Conservation (phyloP, 2,797 vertebrate species). For the Enteromius thamalakanensis region DNA sequence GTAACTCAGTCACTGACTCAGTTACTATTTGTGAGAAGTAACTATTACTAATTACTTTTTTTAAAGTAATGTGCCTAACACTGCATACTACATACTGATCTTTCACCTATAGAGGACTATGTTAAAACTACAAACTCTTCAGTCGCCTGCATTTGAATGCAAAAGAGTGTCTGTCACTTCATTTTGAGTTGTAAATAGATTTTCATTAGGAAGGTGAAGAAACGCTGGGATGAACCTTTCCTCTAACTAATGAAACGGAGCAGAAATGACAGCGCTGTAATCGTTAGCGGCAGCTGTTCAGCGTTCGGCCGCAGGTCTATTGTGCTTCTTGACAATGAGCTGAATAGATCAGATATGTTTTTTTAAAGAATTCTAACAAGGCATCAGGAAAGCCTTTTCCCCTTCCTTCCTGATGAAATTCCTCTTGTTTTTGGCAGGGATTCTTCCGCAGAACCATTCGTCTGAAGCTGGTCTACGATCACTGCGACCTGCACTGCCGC, state of each 20-base stretch:
- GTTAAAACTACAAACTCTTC: no score
- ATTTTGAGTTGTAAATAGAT: not conserved
- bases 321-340: slow-evolving; percentile 40
- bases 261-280: not conserved
- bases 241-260: not conserved
- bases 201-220: not conserved
- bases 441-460: slow-evolving; percentile 97
- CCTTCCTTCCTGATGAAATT: slow-evolving; percentile 29
- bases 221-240: not conserved
- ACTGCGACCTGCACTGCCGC: slow-evolving; percentile 95
- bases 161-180: not conserved
- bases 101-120: no score
- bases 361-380: slow-evolving; percentile 17
- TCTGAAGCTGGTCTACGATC: slow-evolving; percentile 95
- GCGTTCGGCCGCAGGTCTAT: slow-evolving; percentile 1
- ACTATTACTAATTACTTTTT: no score
- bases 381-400: slow-evolving; percentile 40
- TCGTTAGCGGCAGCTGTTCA: not conserved
- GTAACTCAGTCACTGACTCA: no score
- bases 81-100: no score
- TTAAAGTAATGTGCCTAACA: no score
- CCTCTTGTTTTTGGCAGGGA: slow-evolving; percentile 75
- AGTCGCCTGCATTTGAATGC: no score
- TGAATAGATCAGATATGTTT: slow-evolving; percentile 36
- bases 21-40: no score